Conservation (phyloP, 2,888 invertebrate species). For the Arge pagana region DNA sequence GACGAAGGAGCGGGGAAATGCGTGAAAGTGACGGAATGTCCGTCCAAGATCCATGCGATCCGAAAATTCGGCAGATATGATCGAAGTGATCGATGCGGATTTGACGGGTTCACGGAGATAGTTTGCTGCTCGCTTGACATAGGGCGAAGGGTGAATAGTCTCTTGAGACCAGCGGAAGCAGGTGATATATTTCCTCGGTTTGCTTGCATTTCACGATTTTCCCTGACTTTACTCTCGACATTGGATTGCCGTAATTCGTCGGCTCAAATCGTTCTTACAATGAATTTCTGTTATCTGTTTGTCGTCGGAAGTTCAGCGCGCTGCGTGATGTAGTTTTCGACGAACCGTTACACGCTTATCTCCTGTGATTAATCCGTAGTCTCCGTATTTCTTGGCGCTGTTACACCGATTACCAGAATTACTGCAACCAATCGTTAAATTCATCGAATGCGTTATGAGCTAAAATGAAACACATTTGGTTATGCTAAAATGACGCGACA, state of each 20-base stretch:
- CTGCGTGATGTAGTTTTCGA: no score
- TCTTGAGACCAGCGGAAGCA: constrained; percentile 39
- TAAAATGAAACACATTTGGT: no score
- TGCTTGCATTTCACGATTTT: neutral
- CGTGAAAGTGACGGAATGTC: constrained; percentile 41
- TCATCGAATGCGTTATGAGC: neutral
- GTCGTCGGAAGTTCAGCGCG: no score
- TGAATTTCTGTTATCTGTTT: no score
- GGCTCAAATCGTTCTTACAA: no score
- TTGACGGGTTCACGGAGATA: constrained; percentile 55
- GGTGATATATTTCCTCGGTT: constrained; percentile 32
- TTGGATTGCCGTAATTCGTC: no score
- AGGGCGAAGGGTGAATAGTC: constrained; percentile 34
- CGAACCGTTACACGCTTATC: no score
- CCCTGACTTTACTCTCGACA: no score
- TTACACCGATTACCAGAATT: neutral
- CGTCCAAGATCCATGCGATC: constrained; percentile 37
- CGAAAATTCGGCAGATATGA: constrained; percentile 31
- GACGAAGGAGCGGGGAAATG: constrained; percentile 38
- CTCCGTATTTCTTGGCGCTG: constrained; percentile 5
- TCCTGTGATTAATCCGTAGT: neutral
- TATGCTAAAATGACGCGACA: no score
- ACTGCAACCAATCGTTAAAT: neutral
- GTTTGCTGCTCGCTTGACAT: constrained; percentile 57
- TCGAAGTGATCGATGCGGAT: constrained; percentile 57